phyloP scores from a whole-genome alignment of 2,797 vertebrate species.

The Peromyscus aztecus region DNA sequence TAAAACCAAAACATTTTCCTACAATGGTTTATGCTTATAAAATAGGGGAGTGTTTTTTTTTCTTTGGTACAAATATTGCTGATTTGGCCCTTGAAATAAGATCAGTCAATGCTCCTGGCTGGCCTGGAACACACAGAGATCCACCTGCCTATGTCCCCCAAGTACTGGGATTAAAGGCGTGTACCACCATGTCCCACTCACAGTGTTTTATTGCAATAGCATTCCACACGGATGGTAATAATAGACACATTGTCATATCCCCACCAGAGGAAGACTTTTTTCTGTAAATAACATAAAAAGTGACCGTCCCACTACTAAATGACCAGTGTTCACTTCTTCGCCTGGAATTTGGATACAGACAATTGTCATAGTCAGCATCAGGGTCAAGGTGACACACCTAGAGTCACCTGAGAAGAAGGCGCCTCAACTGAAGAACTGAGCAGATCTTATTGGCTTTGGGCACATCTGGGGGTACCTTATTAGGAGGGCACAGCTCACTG shows the following conservation, averaged over 20 bases:
- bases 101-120: not conserved
- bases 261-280: not conserved
- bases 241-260: not conserved
- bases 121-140: not conserved
- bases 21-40: not conserved
- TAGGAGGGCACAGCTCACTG: not conserved
- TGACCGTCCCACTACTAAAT: conserved; percentile 6
- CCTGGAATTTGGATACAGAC: conserved; percentile 29
- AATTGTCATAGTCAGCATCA: not conserved
- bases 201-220: too few species aligned
- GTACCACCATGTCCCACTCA: too few species aligned
- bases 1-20: not conserved
- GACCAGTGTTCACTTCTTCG: not conserved
- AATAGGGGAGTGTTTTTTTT: not conserved
- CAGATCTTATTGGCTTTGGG: not conserved
- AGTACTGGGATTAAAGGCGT: not conserved
- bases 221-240: not conserved
- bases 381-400: not conserved
- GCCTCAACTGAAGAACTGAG: not conserved
- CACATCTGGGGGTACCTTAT: not conserved
- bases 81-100: not conserved
- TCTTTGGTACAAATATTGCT: not conserved
- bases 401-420: not conserved
- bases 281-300: not conserved
- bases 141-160: not conserved